These are phyloP conservation scores for Lanistes nyassanus DNA, from an alignment of 1,140 invertebrate species.

Conservation along the genomic window DNA sequence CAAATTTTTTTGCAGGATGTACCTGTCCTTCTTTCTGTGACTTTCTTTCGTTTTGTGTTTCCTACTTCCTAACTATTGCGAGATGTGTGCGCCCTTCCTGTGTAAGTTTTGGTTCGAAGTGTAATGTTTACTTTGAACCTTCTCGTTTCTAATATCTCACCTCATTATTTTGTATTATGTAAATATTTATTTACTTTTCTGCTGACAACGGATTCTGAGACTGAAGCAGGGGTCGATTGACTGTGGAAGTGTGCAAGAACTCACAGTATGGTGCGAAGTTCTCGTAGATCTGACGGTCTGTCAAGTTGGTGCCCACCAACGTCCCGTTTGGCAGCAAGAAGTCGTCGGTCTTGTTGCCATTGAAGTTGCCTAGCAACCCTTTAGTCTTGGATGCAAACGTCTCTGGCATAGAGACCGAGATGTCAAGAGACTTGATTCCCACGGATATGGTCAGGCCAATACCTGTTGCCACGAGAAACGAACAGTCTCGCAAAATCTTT, in stretches of 20 bases:
- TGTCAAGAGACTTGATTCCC: slow-evolving; percentile 9
- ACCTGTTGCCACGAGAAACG: neutral
- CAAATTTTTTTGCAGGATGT: too few species aligned
- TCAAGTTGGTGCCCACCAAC: slow-evolving; percentile 6
- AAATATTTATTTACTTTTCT: neutral
- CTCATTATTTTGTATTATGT: neutral
- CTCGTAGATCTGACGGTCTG: slow-evolving; percentile 17
- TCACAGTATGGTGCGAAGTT: slow-evolving; percentile 1
- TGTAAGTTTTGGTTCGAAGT: too few species aligned
- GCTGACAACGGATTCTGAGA: neutral
- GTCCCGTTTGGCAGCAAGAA: slow-evolving; percentile 24
- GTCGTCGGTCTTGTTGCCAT: slow-evolving; percentile 21
- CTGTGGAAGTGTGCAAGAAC: neutral
- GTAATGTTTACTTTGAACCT: too few species aligned
- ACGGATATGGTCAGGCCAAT: slow-evolving; percentile 23
- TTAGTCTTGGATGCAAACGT: slow-evolving; percentile 4
- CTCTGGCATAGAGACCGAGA: neutral
- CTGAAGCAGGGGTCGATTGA: neutral
- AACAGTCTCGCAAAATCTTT: neutral
- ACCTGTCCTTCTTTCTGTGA: too few species aligned
- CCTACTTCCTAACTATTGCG: too few species aligned
- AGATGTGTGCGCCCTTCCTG: too few species aligned
- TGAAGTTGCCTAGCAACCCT: slow-evolving; percentile 26
- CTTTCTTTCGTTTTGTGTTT: too few species aligned
- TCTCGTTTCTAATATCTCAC: too few species aligned